Base-by-base conservation (phyloP, 2,113 vertebrate genomes). In the Bothrops jararaca region DNA sequence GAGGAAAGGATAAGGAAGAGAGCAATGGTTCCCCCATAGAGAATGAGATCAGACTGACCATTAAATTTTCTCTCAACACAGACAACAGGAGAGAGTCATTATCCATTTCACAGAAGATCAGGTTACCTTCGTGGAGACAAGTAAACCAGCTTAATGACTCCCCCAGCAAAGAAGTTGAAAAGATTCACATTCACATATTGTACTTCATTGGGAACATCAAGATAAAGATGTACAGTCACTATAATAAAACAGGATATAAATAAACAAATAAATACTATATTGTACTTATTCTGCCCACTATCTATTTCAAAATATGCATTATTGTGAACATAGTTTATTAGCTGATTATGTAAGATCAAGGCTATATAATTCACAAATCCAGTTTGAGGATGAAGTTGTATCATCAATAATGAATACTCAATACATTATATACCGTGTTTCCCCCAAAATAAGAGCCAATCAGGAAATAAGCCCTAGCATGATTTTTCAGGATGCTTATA, bases 331-430 rank as follows among this genome's bases (percentile, higher is more conserved):
- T 29, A 15, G 2, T 7, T 69, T 54, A 86, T 50, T 45, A 88
- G n/a, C 13, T 15, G 20, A 10, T 88, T 92, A 53, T 52, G 39
- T 39, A 94, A 92, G 50, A 91, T 23, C 12, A 3, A 90, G 69
- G 13, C 54, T 10, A n/a, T 91, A 56, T 5, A 91, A 15, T 45
- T 91, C 95, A 23, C 50, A 85, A 34, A 54, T 92, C 94, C 74
- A 52, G 20, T 92, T 39, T 58, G 5, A 34, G 89, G 92, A 86
- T 86, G 24, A 93, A 92, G 93, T 58, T 0, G 53, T 4, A 11
- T 11, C 0, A 69, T 92, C 69, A 8, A 20, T 39, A n/a, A 39
- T 80, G 69, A 80, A 94, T 23, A 58, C 85, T 86, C 34, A 54
- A 12, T 93, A 88, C n/a, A 58, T 58, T 58, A 58, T 58, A 58